These are phyloP conservation scores for Spermophilus dauricus DNA, from an alignment of 2,113 vertebrate genomes.

Conservation along the genomic window DNA sequence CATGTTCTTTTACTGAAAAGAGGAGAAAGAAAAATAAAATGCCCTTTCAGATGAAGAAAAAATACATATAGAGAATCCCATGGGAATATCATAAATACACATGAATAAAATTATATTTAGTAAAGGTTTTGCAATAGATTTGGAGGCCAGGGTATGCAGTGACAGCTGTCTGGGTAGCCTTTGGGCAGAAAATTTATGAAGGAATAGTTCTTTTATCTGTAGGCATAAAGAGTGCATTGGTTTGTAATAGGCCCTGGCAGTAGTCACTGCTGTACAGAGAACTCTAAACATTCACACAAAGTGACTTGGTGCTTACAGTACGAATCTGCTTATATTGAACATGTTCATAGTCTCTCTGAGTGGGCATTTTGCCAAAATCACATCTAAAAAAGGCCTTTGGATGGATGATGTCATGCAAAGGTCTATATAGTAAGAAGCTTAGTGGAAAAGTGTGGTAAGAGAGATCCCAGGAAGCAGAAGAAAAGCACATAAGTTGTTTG, in stretches of 20 bases:
- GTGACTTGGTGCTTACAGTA: not conserved
- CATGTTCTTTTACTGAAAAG: slow-evolving; percentile 75
- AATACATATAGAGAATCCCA: slow-evolving; percentile 8
- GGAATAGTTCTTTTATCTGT: slow-evolving; percentile 55
- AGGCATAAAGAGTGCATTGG: not conserved
- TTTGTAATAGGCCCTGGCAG: not conserved
- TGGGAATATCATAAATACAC: slow-evolving; percentile 63
- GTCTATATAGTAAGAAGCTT: not conserved
- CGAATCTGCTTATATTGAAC: not conserved
- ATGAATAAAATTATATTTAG: slow-evolving; percentile 60
- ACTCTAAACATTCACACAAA: not conserved
- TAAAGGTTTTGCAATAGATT: slow-evolving; percentile 55
- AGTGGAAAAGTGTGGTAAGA: not conserved
- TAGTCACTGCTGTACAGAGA: not conserved
- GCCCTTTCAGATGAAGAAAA: slow-evolving; percentile 58
- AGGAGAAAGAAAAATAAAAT: slow-evolving; percentile 76
- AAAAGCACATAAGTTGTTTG: not conserved
- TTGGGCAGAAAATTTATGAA: slow-evolving; percentile 41
- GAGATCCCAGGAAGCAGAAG: not conserved
- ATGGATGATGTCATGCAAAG: not conserved
- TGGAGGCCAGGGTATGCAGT: slow-evolving; percentile 14
- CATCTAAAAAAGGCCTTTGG: not conserved
- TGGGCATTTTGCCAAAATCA: not conserved
- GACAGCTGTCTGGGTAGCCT: slow-evolving; percentile 10
- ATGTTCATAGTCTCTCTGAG: not conserved